phyloP scores from a whole-genome alignment of 2,888 invertebrate genomes.

The Perithous albicinctus region DNA sequence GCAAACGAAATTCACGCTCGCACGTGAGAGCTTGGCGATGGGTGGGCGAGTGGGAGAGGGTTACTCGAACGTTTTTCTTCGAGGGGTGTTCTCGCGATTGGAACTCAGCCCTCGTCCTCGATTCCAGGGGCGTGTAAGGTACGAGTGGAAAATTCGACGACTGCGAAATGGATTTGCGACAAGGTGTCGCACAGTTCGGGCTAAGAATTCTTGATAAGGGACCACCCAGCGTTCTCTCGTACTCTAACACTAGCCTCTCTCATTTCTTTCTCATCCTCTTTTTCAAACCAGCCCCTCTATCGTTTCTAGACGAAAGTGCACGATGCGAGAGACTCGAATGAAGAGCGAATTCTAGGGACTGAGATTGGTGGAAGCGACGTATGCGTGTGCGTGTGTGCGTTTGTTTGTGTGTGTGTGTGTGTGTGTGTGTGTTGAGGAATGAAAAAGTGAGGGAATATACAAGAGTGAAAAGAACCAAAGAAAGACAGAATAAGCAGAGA shows the following conservation, averaged over 20 bases:
- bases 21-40: slow-evolving; percentile 11
- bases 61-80: slow-evolving; percentile 45
- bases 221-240: slow-evolving; percentile 58
- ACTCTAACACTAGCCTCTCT: slow-evolving; percentile 33
- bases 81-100: slow-evolving; percentile 68
- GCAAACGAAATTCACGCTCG: slow-evolving; percentile 65
- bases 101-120: slow-evolving; percentile 77
- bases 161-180: slow-evolving; percentile 83
- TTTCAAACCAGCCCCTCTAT: slow-evolving; percentile 18
- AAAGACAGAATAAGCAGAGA: slow-evolving; percentile 54
- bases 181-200: slow-evolving; percentile 79
- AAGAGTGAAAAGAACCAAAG: slow-evolving; percentile 56
- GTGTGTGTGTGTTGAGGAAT: slow-evolving; percentile 43
- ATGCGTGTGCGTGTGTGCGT: too few relatives aligned
- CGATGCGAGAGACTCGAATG: slow-evolving; percentile 46
- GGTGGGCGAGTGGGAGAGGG: not conserved
- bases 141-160: slow-evolving; percentile 78
- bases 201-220: slow-evolving; percentile 82
- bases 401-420: too few relatives aligned
- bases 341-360: slow-evolving; percentile 42
- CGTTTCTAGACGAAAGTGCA: slow-evolving; percentile 54
- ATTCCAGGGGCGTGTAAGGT: slow-evolving; percentile 73
- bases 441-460: slow-evolving; percentile 22
- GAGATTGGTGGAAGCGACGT: slow-evolving; percentile 5
- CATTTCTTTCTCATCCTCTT: slow-evolving; percentile 10